A percentile compares a stretch with the other conserved stretches of the same genome.
phyloP scores from a whole-genome alignment of 2,113 vertebrate genomes.

The Sclerurus mexicanus region DNA sequence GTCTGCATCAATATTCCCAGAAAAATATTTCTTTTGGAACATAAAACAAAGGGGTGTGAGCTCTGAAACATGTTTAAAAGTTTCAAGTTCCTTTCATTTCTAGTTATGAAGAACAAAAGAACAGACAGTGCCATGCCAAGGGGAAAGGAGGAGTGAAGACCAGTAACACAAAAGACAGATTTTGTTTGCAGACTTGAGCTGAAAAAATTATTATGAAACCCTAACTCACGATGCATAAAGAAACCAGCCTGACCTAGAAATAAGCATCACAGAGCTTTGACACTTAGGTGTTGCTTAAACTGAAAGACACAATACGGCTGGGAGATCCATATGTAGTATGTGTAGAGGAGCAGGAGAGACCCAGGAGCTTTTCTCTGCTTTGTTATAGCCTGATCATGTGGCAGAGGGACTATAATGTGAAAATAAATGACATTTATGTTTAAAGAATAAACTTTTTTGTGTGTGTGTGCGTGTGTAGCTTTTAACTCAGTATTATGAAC shows the following conservation, averaged over 20 bases:
- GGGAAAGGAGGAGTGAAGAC: background rate
- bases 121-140: background rate
- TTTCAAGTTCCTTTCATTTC: background rate
- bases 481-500: background rate
- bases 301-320: constrained; percentile 37
- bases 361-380: background rate
- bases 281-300: constrained; percentile 12
- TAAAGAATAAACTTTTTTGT: background rate
- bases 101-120: background rate
- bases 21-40: background rate
- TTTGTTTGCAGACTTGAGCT: constrained; percentile 45
- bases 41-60: background rate
- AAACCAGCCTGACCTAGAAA: constrained; percentile 36
- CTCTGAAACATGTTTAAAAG: background rate
- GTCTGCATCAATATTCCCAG: background rate
- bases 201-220: constrained; percentile 7
- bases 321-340: background rate
- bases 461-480: background rate
- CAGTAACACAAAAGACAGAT: constrained; percentile 6
- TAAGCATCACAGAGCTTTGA: background rate
- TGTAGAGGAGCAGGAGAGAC: background rate
- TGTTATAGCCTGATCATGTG: background rate
- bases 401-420: background rate
- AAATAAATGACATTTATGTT: background rate
- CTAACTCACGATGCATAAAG: background rate